Evolutionary conservation across 2,888 invertebrate species (phyloP).

Genomic region (Acleris literana): DNA sequence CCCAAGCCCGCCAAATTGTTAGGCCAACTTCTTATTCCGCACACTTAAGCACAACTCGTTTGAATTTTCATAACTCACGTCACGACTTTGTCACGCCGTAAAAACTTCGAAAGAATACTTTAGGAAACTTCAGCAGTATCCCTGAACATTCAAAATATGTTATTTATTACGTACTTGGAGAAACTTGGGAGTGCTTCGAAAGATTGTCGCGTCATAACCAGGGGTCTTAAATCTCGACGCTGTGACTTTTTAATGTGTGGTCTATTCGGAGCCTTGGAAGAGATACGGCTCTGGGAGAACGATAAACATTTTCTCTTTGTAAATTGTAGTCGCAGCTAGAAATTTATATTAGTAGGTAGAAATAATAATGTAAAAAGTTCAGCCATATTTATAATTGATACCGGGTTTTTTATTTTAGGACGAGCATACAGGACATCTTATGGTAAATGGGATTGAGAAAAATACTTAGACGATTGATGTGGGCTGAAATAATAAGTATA

Average conservation of each 20-base stretch:
- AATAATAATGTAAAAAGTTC: no score
- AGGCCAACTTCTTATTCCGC: conserved; percentile 9
- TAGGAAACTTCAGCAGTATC: conserved; percentile 26
- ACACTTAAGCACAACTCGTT: conserved; percentile 22
- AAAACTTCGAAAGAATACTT: conserved; percentile 35
- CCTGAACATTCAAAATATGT: conserved; percentile 38
- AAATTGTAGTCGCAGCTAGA: no score
- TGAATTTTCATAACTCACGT: conserved; percentile 29
- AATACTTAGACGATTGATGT: no score
- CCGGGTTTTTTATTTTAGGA: no score
- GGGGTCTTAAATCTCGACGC: conserved; percentile 36
- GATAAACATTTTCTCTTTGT: no score
- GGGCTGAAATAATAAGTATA: no score
- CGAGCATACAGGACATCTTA: no score
- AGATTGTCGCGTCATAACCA: conserved; percentile 39
- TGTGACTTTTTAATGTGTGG: conserved; percentile 15
- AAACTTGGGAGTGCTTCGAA: conserved; percentile 35
- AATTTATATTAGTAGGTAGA: no score
- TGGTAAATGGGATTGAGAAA: no score
- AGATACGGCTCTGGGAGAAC: background rate
- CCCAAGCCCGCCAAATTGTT: background rate
- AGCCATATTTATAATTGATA: no score
- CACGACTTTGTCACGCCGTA: conserved; percentile 35
- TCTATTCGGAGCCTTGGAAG: background rate
- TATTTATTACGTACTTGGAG: conserved; percentile 36